Evolutionary conservation across 2,888 invertebrate genomes (phyloP).

Genomic region (Microctonus brassicae): DNA sequence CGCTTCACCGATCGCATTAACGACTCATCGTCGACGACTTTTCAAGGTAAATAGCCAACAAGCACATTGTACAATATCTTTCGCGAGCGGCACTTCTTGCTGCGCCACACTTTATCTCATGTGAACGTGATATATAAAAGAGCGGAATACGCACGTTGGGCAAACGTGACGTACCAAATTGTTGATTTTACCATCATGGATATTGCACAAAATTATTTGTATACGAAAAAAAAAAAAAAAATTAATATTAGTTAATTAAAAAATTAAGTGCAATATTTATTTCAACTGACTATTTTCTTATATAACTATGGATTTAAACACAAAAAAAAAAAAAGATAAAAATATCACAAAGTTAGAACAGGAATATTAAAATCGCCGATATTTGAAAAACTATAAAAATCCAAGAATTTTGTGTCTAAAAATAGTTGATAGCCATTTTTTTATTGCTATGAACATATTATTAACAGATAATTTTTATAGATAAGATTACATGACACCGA

Average conservation of each 20-base stretch:
- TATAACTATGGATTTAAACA: too few species aligned
- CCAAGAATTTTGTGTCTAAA: too few species aligned
- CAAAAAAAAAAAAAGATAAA: too few species aligned
- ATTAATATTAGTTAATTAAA: not conserved
- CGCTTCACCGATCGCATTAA: slow-evolving; percentile 54
- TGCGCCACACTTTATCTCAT: not conserved
- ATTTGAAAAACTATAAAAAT: too few species aligned
- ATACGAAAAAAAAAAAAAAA: not conserved
- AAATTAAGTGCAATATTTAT: too few species aligned
- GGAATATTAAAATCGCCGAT: too few species aligned
- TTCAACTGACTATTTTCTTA: too few species aligned
- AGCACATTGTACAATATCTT: not conserved
- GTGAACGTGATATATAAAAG: not conserved
- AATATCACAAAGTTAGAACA: too few species aligned
- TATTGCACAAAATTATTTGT: not conserved
- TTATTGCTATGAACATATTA: too few species aligned
- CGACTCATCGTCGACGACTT: slow-evolving; percentile 37
- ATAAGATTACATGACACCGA: too few species aligned
- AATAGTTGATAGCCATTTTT: too few species aligned
- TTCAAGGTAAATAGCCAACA: not conserved
- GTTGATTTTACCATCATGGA: not conserved
- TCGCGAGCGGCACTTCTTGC: slow-evolving; percentile 21
- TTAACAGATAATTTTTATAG: too few species aligned
- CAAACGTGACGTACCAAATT: slow-evolving; percentile 31
- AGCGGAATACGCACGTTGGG: not conserved